These are phyloP conservation scores for Petaurus breviceps DNA, from an alignment of 2,113 vertebrate genomes.

Conservation along the genomic window DNA sequence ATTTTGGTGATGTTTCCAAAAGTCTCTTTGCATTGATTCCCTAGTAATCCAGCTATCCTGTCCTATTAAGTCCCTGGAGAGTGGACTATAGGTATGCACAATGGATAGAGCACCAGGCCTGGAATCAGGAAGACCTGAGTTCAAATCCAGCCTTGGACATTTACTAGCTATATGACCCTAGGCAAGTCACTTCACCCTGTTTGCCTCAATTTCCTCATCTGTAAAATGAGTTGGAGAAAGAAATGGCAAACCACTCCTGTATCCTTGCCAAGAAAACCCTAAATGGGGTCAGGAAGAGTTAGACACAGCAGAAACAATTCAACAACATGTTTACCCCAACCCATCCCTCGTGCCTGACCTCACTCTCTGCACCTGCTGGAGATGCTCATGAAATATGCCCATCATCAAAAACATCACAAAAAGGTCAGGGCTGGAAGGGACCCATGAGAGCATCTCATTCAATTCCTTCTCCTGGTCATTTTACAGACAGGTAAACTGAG, in stretches of 20 bases:
- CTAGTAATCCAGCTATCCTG: not conserved
- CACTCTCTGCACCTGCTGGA: not conserved
- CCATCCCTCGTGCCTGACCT: too few species aligned
- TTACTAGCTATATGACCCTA: not conserved
- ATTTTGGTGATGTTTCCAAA: not conserved
- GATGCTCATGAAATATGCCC: too few species aligned
- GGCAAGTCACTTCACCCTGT: not conserved
- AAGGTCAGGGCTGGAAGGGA: not conserved
- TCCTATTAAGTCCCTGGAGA: not conserved
- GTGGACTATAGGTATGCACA: not conserved
- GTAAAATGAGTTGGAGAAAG: not conserved
- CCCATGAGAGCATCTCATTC: not conserved
- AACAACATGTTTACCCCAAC: not conserved
- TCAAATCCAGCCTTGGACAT: not conserved
- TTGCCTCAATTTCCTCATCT: not conserved
- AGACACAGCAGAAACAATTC: not conserved
- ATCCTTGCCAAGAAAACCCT: not conserved
- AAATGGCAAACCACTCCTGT: not conserved
- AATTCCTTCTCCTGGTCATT: fast-evolving
- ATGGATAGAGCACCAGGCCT: not conserved
- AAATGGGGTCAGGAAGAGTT: not conserved
- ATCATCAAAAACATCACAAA: not conserved
- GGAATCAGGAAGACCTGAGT: not conserved
- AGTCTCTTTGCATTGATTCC: not conserved
- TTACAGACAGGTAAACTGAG: constrained; percentile 40